Evolutionary conservation across 2,888 invertebrate species (phyloP).

Genomic region (Ditula angustiorana): DNA sequence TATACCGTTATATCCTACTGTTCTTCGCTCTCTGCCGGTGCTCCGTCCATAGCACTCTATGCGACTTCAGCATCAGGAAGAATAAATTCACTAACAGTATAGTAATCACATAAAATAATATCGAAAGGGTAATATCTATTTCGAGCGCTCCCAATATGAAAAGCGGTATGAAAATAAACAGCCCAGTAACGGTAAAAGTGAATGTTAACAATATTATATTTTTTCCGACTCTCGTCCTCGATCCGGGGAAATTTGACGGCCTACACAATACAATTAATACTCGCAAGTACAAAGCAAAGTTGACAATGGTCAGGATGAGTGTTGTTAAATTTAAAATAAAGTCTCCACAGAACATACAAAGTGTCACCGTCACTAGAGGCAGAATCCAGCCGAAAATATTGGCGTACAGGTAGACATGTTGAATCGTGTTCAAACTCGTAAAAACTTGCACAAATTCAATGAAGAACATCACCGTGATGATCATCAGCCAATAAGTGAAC

Average conservation of each 20-base stretch:
- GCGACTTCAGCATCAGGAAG: neutral
- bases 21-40: neutral
- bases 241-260: neutral
- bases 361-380: neutral
- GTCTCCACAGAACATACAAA: neutral
- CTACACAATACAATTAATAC: neutral
- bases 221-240: neutral
- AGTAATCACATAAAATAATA: neutral
- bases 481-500: neutral
- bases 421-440: neutral
- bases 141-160: neutral
- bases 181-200: neutral
- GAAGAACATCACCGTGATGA: neutral
- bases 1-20: too few relatives aligned
- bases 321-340: too few relatives aligned
- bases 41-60: neutral
- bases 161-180: neutral
- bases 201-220: neutral
- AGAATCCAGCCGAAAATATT: neutral
- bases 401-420: neutral
- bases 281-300: neutral
- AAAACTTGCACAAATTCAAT: constrained; percentile 1
- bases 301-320: neutral
- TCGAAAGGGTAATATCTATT: neutral
- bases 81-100: neutral